Percentiles rank a stretch among this genome's conserved stretches.
These are phyloP conservation scores for Australoheros scitulus DNA, from an alignment of 2,113 vertebrate genomes.

Conservation along the genomic window DNA sequence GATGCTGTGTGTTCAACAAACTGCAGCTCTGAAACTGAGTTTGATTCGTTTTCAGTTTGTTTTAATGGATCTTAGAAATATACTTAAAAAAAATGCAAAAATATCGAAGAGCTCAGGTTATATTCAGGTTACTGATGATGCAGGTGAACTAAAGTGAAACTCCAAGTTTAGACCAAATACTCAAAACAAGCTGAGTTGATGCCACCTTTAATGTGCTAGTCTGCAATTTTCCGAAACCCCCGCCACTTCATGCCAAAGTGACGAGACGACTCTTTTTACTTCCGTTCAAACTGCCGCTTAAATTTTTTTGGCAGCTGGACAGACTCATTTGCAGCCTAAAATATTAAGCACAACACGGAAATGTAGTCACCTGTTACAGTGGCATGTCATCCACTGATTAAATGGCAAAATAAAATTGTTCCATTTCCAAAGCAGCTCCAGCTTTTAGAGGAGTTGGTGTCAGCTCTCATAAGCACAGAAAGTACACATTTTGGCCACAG, in stretches of 20 bases:
- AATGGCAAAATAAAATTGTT: no score
- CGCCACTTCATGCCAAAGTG: not conserved
- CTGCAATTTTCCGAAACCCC: not conserved
- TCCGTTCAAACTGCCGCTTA: not conserved
- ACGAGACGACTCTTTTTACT: not conserved
- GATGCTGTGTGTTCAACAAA: not conserved
- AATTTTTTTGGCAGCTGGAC: rapidly evolving
- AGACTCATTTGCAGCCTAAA: not conserved
- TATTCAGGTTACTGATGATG: not conserved
- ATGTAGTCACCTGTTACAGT: no score
- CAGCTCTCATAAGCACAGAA: no score
- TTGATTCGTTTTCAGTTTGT: not conserved
- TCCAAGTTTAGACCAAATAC: not conserved
- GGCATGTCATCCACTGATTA: no score
- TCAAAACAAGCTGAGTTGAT: not conserved
- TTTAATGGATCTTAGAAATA: not conserved
- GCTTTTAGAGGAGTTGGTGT: no score
- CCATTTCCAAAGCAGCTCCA: no score
- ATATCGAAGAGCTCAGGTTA: not conserved
- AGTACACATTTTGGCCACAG: no score
- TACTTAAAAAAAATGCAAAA: not conserved
- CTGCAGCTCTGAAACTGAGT: not conserved
- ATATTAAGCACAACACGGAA: not conserved
- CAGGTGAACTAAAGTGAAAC: not conserved
- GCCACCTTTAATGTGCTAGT: not conserved